These are phyloP conservation scores for Siphlonurus alternatus DNA, from an alignment of 2,888 invertebrate genomes.

Conservation along the genomic window DNA sequence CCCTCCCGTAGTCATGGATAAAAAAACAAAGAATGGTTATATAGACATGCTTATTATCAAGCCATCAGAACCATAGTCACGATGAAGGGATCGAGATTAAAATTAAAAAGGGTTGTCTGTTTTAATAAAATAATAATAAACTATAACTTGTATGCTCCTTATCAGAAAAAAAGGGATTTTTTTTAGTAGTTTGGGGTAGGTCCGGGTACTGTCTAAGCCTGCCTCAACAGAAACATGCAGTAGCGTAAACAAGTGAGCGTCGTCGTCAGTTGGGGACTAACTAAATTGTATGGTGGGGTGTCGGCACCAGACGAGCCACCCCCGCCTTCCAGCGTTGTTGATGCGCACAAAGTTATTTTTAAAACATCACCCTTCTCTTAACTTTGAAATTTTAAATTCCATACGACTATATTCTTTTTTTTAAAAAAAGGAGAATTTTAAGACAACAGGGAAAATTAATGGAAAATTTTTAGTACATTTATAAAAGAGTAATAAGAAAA, in stretches of 20 bases:
- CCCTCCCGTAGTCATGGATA: not conserved
- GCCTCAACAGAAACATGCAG: not conserved
- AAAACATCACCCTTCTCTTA: not conserved
- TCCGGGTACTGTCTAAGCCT: not conserved
- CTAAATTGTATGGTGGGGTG: not conserved
- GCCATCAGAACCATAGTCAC: not conserved
- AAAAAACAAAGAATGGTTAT: not conserved
- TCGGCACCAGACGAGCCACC: not conserved
- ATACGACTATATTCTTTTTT: not conserved
- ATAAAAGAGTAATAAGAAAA: not conserved
- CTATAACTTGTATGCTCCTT: not conserved
- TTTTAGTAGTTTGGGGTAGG: not conserved
- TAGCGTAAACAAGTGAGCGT: not conserved
- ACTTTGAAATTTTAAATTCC: not conserved
- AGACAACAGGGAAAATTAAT: not conserved
- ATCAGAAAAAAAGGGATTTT: not conserved
- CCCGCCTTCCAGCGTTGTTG: too few relatives aligned
- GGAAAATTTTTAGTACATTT: not conserved
- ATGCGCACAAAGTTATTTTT: not conserved
- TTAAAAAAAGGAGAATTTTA: not conserved
- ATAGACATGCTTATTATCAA: not conserved
- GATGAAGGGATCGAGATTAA: not conserved
- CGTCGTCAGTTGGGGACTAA: not conserved
- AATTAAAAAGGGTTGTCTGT: not conserved
- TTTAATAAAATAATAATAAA: not conserved